Conservation (phyloP, 2,113 vertebrate species). For the Smithornis capensis region DNA sequence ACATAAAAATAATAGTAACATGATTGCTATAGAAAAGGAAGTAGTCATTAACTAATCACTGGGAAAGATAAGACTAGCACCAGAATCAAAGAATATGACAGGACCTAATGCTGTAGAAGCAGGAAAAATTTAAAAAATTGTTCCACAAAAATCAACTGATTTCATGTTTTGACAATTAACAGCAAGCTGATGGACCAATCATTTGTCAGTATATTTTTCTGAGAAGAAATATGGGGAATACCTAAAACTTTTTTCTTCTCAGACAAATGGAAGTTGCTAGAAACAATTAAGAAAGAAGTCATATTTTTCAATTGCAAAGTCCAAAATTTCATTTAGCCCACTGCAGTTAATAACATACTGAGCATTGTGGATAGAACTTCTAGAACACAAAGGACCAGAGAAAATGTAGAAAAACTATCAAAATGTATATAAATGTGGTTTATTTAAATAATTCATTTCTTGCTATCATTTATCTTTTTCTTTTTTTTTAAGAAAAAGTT, state of each 20-base stretch:
- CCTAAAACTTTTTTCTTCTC: neutral
- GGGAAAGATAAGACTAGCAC: neutral
- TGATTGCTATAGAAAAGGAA: neutral
- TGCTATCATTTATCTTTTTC: neutral
- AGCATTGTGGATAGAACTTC: neutral
- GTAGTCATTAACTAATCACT: slow-evolving; percentile 1
- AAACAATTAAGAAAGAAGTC: neutral
- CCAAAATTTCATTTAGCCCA: neutral
- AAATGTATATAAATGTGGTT: neutral
- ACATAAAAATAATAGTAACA: neutral
- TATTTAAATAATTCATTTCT: neutral
- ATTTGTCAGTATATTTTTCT: neutral
- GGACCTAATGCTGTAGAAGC: neutral
- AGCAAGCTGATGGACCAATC: neutral
- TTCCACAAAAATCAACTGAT: neutral
- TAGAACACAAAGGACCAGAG: neutral
- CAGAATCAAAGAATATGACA: neutral
- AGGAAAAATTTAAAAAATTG: neutral
- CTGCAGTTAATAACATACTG: neutral
- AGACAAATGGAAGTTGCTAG: neutral
- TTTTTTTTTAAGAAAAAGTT: neutral
- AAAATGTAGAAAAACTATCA: neutral
- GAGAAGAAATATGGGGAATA: neutral
- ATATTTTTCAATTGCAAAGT: neutral
- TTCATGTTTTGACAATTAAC: neutral